Evolutionary conservation across 1,140 invertebrate genomes (phyloP), one percentile per base, ranked within the genome.

Genomic region (Ceratina australensis): DNA sequence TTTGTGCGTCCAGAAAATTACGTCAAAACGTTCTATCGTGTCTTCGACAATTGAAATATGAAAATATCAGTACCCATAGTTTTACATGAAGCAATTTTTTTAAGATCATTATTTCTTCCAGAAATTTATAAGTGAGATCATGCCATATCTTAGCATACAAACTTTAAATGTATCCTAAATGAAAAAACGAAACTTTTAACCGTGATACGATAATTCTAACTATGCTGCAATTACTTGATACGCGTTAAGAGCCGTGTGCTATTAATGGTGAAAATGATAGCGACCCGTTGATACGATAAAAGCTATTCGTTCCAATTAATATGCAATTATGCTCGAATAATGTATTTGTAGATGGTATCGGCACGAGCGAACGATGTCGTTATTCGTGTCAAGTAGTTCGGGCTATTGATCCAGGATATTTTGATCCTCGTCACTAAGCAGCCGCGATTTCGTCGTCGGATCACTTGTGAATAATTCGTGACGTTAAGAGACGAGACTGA

Each of bases 321-420:
- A 16, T 52, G 4, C 12, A 16, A 22, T 56, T 50, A 54, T 42
- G 26, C 2, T 42, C 26, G 20, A 54, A 28, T 42, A 50, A 22
- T 7, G 3, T 18, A 33, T 52, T 63, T 15, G 42, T 20, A 24
- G 8, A 12, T 50, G 16, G 13, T 15, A 54, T n/a, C 10, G 7
- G 2, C 16, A 42, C 5, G 15, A 33, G 28, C 16, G 16, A 42
- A 42, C 15, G 16, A 18, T 47, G 54, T 5, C 13, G 1, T 8
- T 22, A 12, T 15, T 13, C 1, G 47, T 20, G 64, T 49, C 56
- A 47, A 59, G 49, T 57, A 24, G 20, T 54, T 49, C 1, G 22
- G 71, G 69, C 78, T 82, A 83, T 82, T 74, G 81, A 83, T 79
- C 69, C 47, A 54, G 49, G 80, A 60, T 82, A 83, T 83, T 82